These are phyloP conservation scores for Odontothrips loti DNA, from an alignment of 2,888 invertebrate species.

Conservation along the genomic window DNA sequence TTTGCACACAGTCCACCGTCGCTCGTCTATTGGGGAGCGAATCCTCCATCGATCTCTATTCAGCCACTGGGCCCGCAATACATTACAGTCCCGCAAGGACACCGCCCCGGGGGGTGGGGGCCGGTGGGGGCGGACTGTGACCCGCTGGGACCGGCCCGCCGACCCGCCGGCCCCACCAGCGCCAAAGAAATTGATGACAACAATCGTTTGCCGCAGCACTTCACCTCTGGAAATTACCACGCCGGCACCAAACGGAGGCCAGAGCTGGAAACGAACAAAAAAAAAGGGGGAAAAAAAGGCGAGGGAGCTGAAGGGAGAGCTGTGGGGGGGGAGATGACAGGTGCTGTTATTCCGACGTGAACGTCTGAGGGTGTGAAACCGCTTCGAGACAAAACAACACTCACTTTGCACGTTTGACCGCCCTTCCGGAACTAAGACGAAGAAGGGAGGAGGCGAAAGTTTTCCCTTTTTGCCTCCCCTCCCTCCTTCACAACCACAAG, in stretches of 20 bases:
- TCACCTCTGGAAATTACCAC: background rate
- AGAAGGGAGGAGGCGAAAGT: too few relatives aligned
- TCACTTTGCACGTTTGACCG: too few relatives aligned
- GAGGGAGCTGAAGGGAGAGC: background rate
- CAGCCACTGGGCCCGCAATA: conserved; percentile 17
- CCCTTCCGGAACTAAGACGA: too few relatives aligned
- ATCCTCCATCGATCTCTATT: conserved; percentile 19
- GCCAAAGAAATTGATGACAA: background rate
- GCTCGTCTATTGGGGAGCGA: conserved; percentile 12
- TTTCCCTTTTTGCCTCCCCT: too few relatives aligned
- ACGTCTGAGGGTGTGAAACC: too few relatives aligned
- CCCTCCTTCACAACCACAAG: too few relatives aligned
- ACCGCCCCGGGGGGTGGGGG: background rate
- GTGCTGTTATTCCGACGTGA: too few relatives aligned
- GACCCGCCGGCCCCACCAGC: background rate
- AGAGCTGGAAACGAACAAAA: too few relatives aligned
- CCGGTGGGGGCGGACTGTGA: background rate
- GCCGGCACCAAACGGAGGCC: too few relatives aligned
- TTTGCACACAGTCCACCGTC: conserved; percentile 23
- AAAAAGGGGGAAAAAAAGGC: background rate
- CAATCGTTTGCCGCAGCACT: background rate
- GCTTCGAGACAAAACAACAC: too few relatives aligned
- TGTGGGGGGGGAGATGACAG: background rate
- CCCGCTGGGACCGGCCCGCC: background rate
- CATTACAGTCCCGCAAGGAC: background rate